These are phyloP conservation scores for Cistogaster globosa DNA, from an alignment of 2,888 invertebrate genomes.

Conservation along the genomic window DNA sequence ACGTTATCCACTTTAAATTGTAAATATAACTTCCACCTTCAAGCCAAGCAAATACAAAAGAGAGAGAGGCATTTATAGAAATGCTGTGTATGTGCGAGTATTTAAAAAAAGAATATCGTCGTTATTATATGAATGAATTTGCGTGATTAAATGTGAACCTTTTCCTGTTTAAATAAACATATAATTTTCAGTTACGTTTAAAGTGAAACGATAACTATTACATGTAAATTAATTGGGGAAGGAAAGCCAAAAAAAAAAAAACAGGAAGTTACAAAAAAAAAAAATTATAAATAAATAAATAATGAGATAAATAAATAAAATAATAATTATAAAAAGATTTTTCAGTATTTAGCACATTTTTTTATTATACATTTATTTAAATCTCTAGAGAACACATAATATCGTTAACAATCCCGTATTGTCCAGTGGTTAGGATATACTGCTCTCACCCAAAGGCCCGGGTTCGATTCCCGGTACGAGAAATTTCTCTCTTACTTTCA, in stretches of 20 bases:
- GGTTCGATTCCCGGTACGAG: slow-evolving; percentile 95
- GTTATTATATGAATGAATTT: slow-evolving; percentile 58
- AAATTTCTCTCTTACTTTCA: slow-evolving; percentile 75
- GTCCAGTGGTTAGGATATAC: slow-evolving; percentile 81
- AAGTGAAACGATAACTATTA: slow-evolving; percentile 63
- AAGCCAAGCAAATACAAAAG: slow-evolving; percentile 51
- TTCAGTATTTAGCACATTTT: background rate
- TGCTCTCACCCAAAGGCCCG: slow-evolving; percentile 85
- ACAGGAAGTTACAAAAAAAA: background rate
- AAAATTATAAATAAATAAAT: background rate
- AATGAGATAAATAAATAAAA: background rate
- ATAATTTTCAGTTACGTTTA: slow-evolving; percentile 41
- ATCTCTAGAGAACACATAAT: no score
- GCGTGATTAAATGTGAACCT: slow-evolving; percentile 69
- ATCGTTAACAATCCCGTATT: slow-evolving; percentile 71
- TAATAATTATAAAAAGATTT: background rate
- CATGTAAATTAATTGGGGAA: slow-evolving; percentile 44
- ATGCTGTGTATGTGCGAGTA: background rate
- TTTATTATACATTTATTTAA: no score
- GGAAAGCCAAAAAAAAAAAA: background rate
- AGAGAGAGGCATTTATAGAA: slow-evolving; percentile 31
- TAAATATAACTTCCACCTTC: slow-evolving; percentile 47
- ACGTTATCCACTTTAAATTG: slow-evolving; percentile 69
- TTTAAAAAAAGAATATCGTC: slow-evolving; percentile 8
- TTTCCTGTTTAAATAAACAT: slow-evolving; percentile 22